Base-by-base conservation (phyloP, 2,888 invertebrate species). In the Mythimna loreyi region DNA sequence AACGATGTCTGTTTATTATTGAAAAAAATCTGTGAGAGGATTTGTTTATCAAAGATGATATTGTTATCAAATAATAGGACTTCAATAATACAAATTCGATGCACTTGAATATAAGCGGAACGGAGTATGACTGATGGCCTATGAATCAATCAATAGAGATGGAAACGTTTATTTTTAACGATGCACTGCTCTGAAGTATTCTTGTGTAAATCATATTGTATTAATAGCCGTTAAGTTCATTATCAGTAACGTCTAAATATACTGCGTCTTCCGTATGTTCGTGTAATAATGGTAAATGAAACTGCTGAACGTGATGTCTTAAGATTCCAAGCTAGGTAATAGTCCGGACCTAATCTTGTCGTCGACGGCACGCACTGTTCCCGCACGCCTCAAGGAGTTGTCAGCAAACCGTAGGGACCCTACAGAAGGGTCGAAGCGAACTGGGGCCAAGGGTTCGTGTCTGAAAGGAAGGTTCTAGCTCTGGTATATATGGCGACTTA, bases 61-160 rank as follows among this genome's bases (percentile, higher is more conserved):
- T 30, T 47, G 16, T 11, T 55, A 30, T 59, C 30, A 21, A 60
- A 30, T 45, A 21, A 45, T 47, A 43, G 21, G 11, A 30, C 21
- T 30, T 13, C 9, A 30, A 21, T 7, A 6, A 33, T 11, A 49
- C 66, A 49, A 49, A 13, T 19, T 36, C 16, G 6, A 21, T 21
- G 36, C 36, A 49, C 63, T 62, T 73, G 63, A 73, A 50, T 11
- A 11, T 11, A 63, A 33, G 68, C 43, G 33, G 19, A 33, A 25
- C 21, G 13, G 3, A n/a, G 23, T 6, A 19, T 43, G 28, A 52
- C 11, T 58, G n/a, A 72, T 53, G 45, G 52, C 13, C 76, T 40
- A 75, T 67, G 25, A 69, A 73, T 69, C 68, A 57, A 56, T 53
- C 25, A 47, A 30, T 67, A 40, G 8, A 58, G 67, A 43, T 56